phyloP scores from a whole-genome alignment of 2,113 vertebrate genomes.

The Plotosus lineatus region DNA sequence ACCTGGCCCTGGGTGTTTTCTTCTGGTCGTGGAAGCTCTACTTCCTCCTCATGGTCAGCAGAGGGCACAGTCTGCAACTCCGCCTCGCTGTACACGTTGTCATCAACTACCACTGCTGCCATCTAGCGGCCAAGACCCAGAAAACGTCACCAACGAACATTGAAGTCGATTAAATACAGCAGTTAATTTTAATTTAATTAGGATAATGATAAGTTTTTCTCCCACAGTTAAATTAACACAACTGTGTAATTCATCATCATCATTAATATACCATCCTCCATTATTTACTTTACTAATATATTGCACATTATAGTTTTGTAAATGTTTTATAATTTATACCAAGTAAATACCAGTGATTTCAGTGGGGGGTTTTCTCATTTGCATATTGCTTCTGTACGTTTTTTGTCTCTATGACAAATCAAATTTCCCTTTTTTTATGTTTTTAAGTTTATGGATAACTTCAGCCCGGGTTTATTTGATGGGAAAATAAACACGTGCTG shows the following conservation, averaged over 20 bases:
- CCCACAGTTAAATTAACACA: too few relatives aligned
- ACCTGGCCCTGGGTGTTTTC: constrained; percentile 68
- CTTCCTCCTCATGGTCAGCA: constrained; percentile 52
- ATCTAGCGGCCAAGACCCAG: constrained; percentile 63
- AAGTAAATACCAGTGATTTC: too few relatives aligned
- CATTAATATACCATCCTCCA: too few relatives aligned
- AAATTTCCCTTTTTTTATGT: too few relatives aligned
- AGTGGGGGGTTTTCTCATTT: too few relatives aligned
- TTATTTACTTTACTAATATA: not conserved
- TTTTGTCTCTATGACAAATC: too few relatives aligned
- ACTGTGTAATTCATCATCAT: not conserved
- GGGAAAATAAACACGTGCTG: not conserved
- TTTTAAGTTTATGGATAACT: not conserved
- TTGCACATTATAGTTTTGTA: not conserved
- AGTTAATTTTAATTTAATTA: not conserved
- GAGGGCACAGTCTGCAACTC: constrained; percentile 40
- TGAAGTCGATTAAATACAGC: not conserved
- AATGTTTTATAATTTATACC: not conserved
- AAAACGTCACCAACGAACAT: not conserved
- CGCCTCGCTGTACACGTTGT: constrained; percentile 43
- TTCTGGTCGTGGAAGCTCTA: constrained; percentile 57
- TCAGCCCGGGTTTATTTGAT: not conserved
- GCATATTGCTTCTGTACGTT: too few relatives aligned
- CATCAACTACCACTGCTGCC: constrained; percentile 63
- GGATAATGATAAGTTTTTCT: not conserved